Conservation (phyloP, 2,888 invertebrate genomes). For the Willowsia nigromaculata region DNA sequence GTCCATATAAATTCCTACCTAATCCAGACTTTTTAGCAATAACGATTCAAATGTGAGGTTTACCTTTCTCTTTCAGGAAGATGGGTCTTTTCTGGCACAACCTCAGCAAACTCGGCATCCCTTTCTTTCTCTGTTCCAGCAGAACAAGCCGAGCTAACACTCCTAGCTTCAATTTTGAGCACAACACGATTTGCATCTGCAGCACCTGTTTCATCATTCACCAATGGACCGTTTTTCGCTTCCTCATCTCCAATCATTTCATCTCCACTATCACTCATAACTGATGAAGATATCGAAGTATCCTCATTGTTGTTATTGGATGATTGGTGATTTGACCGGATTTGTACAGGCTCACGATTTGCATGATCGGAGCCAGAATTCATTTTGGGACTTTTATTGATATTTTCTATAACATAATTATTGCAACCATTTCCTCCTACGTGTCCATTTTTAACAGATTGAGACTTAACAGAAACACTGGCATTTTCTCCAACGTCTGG, state of each 20-base stretch:
- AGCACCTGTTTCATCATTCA: conserved; percentile 37
- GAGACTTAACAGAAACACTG: conserved; percentile 64
- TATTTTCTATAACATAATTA: conserved; percentile 68
- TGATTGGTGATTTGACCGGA: conserved; percentile 48
- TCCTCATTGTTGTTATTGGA: conserved; percentile 77
- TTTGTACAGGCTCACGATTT: conserved; percentile 65
- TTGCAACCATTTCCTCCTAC: conserved; percentile 70
- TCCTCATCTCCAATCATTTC: conserved; percentile 74
- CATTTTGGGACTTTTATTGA: conserved; percentile 66
- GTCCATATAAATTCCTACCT: no score
- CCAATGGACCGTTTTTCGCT: conserved; percentile 31
- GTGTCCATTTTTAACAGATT: conserved; percentile 70
- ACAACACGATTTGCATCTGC: conserved; percentile 73
- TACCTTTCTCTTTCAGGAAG: conserved; percentile 77
- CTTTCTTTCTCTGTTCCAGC: conserved; percentile 65
- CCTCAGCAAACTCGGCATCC: conserved; percentile 69
- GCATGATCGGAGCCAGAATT: conserved; percentile 64
- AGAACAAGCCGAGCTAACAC: conserved; percentile 55
- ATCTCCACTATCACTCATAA: conserved; percentile 78
- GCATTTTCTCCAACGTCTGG: conserved; percentile 61
- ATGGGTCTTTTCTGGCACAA: conserved; percentile 67
- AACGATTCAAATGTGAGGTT: not conserved
- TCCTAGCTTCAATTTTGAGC: conserved; percentile 76
- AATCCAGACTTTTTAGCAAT: no score
- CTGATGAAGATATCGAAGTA: conserved; percentile 78